phyloP scores from a whole-genome alignment of 2,888 invertebrate genomes.

The Caenorhabditis sinica region DNA sequence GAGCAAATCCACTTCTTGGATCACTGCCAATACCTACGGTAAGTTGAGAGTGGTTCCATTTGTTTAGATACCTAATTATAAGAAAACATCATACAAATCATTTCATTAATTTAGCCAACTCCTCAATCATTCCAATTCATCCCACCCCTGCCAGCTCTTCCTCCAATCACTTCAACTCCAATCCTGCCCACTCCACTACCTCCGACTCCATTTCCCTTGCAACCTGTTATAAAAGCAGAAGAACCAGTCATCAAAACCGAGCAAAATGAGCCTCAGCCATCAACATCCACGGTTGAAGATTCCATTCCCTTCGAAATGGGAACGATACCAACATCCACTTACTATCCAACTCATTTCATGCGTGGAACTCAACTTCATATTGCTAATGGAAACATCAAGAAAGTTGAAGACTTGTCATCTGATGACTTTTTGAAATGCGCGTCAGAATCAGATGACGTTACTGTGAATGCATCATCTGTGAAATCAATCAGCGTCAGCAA shows the following conservation, averaged over 20 bases:
- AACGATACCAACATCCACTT: slow-evolving; percentile 49
- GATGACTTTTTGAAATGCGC: slow-evolving; percentile 69
- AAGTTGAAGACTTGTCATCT: slow-evolving; percentile 68
- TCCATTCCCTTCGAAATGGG: slow-evolving; percentile 67
- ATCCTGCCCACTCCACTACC: neutral
- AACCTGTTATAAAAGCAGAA: neutral
- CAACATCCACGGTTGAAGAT: neutral
- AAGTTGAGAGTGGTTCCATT: neutral
- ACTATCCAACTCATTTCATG: slow-evolving; percentile 73
- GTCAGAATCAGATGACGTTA: slow-evolving; percentile 51
- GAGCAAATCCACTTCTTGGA: slow-evolving; percentile 85
- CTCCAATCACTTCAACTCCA: neutral
- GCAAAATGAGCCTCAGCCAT: slow-evolving; percentile 9
- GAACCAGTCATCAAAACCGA: slow-evolving; percentile 17
- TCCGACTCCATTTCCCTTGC: neutral
- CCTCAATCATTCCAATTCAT: slow-evolving; percentile 19
- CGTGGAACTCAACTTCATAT: slow-evolving; percentile 61
- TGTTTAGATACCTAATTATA: too few species aligned
- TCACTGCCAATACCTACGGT: slow-evolving; percentile 86
- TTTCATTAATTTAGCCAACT: neutral
- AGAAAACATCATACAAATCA: too few species aligned
- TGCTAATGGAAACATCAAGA: slow-evolving; percentile 57
- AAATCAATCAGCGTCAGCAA: slow-evolving; percentile 17
- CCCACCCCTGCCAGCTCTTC: neutral
- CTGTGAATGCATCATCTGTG: slow-evolving; percentile 61